A percentile compares a stretch with the other conserved stretches of the same genome.
These are phyloP conservation scores for Brachystomella parvula DNA, from an alignment of 1,140 invertebrate genomes.

Conservation along the genomic window DNA sequence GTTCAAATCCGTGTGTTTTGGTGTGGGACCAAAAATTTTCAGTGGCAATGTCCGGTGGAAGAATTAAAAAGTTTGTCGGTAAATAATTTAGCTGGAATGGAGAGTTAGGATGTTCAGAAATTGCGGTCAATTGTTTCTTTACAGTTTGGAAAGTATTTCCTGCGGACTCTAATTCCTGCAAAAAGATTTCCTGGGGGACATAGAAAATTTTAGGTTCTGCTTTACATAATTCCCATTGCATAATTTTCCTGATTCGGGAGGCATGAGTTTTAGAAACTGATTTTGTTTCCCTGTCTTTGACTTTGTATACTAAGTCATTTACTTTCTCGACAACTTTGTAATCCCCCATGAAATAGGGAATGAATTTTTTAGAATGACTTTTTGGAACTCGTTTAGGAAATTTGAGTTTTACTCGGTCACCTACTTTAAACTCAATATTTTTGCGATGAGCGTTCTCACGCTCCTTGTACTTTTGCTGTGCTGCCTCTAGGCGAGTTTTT, in stretches of 20 bases:
- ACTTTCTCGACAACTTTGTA: neutral
- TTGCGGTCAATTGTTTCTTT: too few relatives aligned
- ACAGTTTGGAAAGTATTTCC: neutral
- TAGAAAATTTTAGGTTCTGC: neutral
- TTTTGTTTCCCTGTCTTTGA: neutral
- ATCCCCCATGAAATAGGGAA: neutral
- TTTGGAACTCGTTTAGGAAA: neutral
- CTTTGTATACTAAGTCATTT: neutral
- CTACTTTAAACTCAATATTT: conserved; percentile 1
- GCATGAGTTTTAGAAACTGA: neutral
- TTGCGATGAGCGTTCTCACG: neutral
- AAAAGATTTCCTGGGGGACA: neutral
- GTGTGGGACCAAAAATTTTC: too few relatives aligned
- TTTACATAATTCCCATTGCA: neutral
- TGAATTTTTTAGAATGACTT: neutral
- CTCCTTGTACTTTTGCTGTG: neutral
- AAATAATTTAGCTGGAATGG: neutral
- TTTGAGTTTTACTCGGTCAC: conserved; percentile 1
- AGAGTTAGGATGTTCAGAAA: neutral
- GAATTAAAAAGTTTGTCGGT: neutral
- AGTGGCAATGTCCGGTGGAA: too few relatives aligned
- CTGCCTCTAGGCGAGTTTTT: neutral
- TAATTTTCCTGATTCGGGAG: neutral
- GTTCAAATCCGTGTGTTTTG: neutral
- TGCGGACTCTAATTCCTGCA: neutral